phyloP scores from a whole-genome alignment of 2,888 invertebrate genomes.

The Cetonia aurata region DNA sequence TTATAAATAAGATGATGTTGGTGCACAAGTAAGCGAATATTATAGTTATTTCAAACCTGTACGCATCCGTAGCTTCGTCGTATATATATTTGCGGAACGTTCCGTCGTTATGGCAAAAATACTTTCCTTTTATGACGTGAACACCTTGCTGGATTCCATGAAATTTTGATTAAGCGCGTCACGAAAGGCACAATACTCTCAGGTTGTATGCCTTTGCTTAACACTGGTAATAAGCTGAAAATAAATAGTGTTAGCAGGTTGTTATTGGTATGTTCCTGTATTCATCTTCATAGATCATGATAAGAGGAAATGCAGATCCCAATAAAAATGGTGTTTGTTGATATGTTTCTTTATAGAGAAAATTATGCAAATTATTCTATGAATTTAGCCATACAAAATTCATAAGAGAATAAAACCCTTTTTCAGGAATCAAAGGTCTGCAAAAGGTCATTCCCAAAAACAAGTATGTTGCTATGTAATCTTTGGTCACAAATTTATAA shows the following conservation, averaged over 20 bases:
- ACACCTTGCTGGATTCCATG: background rate
- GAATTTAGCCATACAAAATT: no score
- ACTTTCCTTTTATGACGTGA: conserved; percentile 5
- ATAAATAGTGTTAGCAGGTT: background rate
- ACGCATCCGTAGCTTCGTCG: background rate
- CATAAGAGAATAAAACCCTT: no score
- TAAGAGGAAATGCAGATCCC: no score
- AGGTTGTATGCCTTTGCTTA: conserved; percentile 9
- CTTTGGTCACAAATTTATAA: no score
- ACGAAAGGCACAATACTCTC: background rate
- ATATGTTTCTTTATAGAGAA: no score
- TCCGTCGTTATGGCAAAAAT: background rate
- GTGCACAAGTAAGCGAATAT: conserved; percentile 32
- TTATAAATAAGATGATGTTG: conserved; percentile 47
- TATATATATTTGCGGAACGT: background rate
- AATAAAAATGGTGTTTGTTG: no score
- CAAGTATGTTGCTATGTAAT: no score
- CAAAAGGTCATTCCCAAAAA: no score
- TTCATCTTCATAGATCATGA: no score
- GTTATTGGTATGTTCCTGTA: background rate
- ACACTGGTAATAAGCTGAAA: background rate
- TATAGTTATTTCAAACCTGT: conserved; percentile 2
- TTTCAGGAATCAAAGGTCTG: no score
- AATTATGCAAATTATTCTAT: no score
- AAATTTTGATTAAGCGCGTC: conserved; percentile 17